These are phyloP conservation scores for Lophochroa leadbeateri DNA, from an alignment of 2,113 vertebrate genomes.

Conservation along the genomic window DNA sequence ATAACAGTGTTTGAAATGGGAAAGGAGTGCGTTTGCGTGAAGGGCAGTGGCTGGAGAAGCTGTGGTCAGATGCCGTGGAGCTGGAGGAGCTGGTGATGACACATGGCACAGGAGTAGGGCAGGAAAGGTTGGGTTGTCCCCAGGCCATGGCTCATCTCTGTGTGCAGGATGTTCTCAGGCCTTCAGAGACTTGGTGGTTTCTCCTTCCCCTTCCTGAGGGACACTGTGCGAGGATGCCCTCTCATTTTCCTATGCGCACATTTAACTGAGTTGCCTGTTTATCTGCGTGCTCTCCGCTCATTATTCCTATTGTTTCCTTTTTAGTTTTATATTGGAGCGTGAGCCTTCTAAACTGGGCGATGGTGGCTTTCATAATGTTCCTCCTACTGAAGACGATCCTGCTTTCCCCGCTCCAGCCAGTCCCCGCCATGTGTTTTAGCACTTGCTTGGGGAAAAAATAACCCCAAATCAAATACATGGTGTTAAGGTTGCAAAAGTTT, in stretches of 20 bases:
- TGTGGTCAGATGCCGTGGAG: background rate
- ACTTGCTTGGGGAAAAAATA: background rate
- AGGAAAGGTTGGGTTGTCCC: background rate
- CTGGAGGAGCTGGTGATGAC: background rate
- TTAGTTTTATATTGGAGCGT: background rate
- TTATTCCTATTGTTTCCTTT: background rate
- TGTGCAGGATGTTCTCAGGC: rapidly evolving
- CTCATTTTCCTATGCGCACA: background rate
- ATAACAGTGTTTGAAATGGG: background rate
- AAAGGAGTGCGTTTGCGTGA: rapidly evolving
- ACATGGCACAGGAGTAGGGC: slow-evolving; percentile 1
- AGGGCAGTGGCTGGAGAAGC: background rate
- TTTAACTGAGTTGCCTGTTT: background rate
- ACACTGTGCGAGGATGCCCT: background rate
- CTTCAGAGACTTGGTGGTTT: background rate
- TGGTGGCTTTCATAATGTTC: background rate
- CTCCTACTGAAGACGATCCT: background rate
- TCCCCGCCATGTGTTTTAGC: background rate
- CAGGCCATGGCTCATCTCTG: background rate
- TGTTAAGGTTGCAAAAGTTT: slow-evolving; percentile 49
- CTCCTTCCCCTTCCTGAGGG: background rate
- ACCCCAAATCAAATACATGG: background rate
- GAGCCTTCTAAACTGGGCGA: background rate
- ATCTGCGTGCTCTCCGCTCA: background rate
- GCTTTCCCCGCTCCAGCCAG: background rate